Conservation (phyloP, 1,140 invertebrate genomes). For the Drosophila mojavensis region DNA sequence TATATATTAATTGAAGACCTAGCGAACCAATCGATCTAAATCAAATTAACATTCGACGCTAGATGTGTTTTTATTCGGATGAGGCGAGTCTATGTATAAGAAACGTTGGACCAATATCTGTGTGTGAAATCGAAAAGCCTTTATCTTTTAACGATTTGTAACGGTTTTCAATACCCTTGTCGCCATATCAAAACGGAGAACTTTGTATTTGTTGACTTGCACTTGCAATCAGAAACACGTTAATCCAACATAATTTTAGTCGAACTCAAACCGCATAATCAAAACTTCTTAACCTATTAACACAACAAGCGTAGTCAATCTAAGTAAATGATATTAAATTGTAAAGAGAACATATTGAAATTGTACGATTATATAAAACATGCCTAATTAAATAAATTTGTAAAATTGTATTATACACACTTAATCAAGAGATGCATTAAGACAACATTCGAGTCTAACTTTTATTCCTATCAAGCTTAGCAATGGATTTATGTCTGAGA, state of each 20-base stretch:
- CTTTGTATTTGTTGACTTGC: slow-evolving; percentile 56
- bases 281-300: slow-evolving; percentile 62
- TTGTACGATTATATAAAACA: slow-evolving; percentile 68
- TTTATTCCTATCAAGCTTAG: background rate
- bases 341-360: slow-evolving; percentile 67
- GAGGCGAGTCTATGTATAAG: slow-evolving; percentile 37
- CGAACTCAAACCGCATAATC: slow-evolving; percentile 48
- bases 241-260: slow-evolving; percentile 63
- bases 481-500: background rate
- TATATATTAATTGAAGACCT: background rate
- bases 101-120: slow-evolving; percentile 67
- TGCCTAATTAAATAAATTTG: slow-evolving; percentile 60
- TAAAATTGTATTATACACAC: slow-evolving; percentile 36
- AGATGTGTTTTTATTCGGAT: slow-evolving; percentile 46
- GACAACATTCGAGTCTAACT: background rate
- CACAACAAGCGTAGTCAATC: slow-evolving; percentile 66
- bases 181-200: slow-evolving; percentile 76
- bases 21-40: slow-evolving; percentile 48
- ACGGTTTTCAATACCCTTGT: slow-evolving; percentile 66
- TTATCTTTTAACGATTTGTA: slow-evolving; percentile 31
- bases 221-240: slow-evolving; percentile 35
- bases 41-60: slow-evolving; percentile 23
- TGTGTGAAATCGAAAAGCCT: slow-evolving; percentile 51
- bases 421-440: background rate
- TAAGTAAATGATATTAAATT: slow-evolving; percentile 71